Evolutionary conservation across 37 sponge, comb jelly and placozoan genomes (phyloP), one percentile per base, ranked within the genome.

Genomic region (Crambe crambe): DNA sequence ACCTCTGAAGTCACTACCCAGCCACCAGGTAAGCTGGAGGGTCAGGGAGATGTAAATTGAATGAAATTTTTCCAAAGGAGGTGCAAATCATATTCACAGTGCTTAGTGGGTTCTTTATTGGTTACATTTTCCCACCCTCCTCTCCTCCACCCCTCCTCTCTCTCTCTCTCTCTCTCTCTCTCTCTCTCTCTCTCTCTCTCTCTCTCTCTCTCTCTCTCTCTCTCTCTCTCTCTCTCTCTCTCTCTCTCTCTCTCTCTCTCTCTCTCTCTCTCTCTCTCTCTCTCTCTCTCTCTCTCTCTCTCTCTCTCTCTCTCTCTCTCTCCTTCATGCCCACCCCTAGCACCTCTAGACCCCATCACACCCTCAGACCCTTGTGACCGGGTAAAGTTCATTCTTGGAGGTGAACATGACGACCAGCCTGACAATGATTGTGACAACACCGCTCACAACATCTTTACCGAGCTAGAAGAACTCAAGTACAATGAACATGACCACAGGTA

Each of bases 311-410:
- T 62, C 63, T 36, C 40, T 36, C 39, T 68, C 69, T 68, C 26
- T 72, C 47, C 43, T 29, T 43, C 73, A 41, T 73, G 67, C 25
- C 86, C 82, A 9, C 58, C 40, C 31, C 82, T 83, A 26, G 81
- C 85, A 20, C 43, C 61, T 43, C 8, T 23, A 82, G 85, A 85
- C 27, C 88, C 84, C 10, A 70, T 38, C 37, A 88, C 88, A 10
- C 88, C 89, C 22, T 62, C 66, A 38, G 86, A 92, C 67, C 95
- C 95, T 15, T 85, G 89, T 77, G 95, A 94, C 25, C 88, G 89
- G 34, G 95, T 94, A 71, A 90, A 87, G 75, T 94, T 94, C 68
- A 90, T 94, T 39, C 64, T 94, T 71, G 91, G 86, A 2, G 89
- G 56, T 22, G 89, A 80, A 1, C 79, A 85, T n/a, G 41, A 27